phyloP scores from a whole-genome alignment of 2,888 invertebrate genomes.

The Drosophila pseudotalamancana region DNA sequence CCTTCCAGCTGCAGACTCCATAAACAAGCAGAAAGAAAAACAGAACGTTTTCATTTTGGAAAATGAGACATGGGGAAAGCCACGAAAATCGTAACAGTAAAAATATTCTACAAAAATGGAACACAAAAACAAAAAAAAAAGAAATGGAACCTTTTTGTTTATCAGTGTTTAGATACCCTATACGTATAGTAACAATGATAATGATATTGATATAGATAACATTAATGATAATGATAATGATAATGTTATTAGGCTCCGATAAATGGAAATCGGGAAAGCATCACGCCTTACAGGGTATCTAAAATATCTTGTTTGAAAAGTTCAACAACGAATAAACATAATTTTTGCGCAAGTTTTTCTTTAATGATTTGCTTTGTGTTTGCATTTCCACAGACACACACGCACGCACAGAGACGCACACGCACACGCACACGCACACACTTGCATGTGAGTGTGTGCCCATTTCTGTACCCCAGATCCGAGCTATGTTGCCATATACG shows the following conservation, averaged over 20 bases:
- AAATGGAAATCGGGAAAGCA: too few relatives aligned
- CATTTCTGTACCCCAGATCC: neutral
- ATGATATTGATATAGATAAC: too few relatives aligned
- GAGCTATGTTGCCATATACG: conserved; percentile 22
- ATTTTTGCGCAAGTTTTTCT: conserved; percentile 58
- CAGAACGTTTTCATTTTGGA: conserved; percentile 48
- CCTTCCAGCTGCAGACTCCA: conserved; percentile 10
- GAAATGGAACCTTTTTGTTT: neutral
- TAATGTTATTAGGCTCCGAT: too few relatives aligned
- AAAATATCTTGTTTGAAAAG: conserved; percentile 23
- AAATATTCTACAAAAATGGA: conserved; percentile 30
- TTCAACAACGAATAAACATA: conserved; percentile 59
- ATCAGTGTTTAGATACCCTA: too few relatives aligned
- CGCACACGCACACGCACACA: neutral
- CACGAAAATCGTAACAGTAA: conserved; percentile 32
- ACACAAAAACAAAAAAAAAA: neutral
- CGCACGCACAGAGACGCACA: neutral
- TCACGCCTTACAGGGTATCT: neutral
- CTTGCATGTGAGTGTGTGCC: neutral
- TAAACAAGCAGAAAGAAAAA: conserved; percentile 57
- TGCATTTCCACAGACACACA: conserved; percentile 25
- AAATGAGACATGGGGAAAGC: conserved; percentile 42
- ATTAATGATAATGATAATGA: too few relatives aligned
- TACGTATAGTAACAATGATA: too few relatives aligned
- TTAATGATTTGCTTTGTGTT: conserved; percentile 58